Conservation (phyloP, 2,113 vertebrate genomes). For the Camarhynchus parvulus region DNA sequence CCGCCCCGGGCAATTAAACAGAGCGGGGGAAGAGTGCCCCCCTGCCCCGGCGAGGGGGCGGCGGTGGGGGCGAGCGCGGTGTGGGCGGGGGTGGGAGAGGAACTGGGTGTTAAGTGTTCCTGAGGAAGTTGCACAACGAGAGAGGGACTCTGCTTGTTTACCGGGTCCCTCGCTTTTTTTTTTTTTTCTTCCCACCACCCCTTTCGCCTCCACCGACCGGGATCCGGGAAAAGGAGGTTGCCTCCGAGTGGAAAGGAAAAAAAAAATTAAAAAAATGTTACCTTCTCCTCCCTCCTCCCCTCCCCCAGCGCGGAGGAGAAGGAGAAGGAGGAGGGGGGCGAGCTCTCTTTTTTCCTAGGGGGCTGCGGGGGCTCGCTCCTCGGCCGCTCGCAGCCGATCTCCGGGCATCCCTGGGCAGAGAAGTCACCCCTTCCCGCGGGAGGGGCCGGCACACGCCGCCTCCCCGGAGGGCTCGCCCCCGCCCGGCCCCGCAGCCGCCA, state of each 20-base stretch:
- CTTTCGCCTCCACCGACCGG: background rate
- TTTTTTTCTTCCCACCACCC: background rate
- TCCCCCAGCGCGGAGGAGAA: background rate
- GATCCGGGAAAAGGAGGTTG: slow-evolving; percentile 5
- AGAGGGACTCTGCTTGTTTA: background rate
- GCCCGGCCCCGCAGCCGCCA: background rate
- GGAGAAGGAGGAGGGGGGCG: background rate
- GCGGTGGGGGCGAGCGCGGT: background rate
- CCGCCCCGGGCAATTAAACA: background rate
- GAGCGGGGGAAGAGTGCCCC: background rate
- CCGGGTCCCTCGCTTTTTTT: background rate
- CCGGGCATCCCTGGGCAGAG: background rate
- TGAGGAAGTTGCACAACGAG: background rate
- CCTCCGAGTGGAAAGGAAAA: background rate
- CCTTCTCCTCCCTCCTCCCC: background rate
- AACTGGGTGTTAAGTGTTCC: background rate
- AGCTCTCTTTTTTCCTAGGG: background rate
- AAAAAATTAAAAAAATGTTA: background rate
- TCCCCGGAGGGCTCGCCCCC: background rate
- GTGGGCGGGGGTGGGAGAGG: background rate
- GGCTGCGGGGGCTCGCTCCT: background rate
- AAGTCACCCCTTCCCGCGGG: background rate
- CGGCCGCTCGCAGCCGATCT: background rate
- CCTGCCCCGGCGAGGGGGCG: background rate
- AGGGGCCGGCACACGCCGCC: background rate